Percentiles rank a stretch among this genome's conserved stretches.
Conservation (phyloP, 2,113 vertebrate species). For the Pollachius pollachius region DNA sequence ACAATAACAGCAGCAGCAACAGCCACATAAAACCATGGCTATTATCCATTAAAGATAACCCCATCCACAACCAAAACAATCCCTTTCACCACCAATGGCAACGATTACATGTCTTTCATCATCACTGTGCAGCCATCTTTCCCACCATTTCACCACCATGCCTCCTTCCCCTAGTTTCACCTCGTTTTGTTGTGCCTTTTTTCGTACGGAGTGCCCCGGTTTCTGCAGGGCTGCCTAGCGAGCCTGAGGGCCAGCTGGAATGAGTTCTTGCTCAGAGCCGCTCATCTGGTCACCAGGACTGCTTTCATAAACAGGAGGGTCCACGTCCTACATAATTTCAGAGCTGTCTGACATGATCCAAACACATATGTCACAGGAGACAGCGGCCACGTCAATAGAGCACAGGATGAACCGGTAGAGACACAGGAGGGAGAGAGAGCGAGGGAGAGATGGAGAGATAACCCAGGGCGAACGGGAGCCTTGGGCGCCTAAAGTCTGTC, state of each 20-base stretch:
- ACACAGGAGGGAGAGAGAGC: constrained; percentile 21
- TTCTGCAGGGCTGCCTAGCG: constrained; percentile 48
- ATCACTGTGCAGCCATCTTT: constrained; percentile 39
- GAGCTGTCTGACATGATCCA: constrained; percentile 76
- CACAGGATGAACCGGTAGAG: constrained; percentile 23
- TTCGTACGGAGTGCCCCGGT: constrained; percentile 41
- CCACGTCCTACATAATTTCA: constrained; percentile 74
- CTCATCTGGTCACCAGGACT: constrained; percentile 73
- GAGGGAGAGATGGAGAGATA: constrained; percentile 22
- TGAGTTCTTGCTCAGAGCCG: constrained; percentile 60
- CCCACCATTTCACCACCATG: constrained; percentile 41
- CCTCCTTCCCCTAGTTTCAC: constrained; percentile 43
- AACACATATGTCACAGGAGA: constrained; percentile 72
- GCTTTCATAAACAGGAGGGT: constrained; percentile 74
- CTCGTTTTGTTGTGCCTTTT: constrained; percentile 50
- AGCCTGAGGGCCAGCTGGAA: constrained; percentile 72
- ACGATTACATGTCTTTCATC: constrained; percentile 21
- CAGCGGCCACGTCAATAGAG: constrained; percentile 50
- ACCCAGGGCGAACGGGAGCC: constrained; percentile 31
- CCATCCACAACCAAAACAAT: not conserved
- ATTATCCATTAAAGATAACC: no score
- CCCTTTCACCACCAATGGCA: constrained; percentile 30
- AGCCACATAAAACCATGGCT: no score
- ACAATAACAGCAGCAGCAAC: no score
- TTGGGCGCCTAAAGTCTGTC: constrained; percentile 23